phyloP scores from a whole-genome alignment of 2,888 invertebrate species.

The Ethmia dodecea region DNA sequence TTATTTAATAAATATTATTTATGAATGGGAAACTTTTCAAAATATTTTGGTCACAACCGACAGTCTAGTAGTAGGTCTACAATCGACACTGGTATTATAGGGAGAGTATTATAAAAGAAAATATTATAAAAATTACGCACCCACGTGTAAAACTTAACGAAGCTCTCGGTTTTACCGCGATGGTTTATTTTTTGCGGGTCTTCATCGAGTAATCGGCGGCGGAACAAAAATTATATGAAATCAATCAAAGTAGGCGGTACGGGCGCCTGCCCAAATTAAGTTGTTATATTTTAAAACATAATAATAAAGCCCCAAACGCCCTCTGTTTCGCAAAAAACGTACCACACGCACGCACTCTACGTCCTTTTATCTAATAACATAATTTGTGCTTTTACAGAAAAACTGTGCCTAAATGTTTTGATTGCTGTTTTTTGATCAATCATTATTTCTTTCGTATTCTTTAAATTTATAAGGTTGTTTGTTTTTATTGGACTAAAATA shows the following conservation, averaged over 20 bases:
- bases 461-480: conserved; percentile 12
- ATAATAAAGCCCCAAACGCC: conserved; percentile 57
- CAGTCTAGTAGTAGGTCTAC: neutral
- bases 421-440: conserved; percentile 25
- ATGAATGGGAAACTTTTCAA: neutral
- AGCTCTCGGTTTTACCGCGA: neutral
- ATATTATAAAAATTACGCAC: too few species aligned
- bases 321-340: conserved; percentile 59
- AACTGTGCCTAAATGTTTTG: conserved; percentile 23
- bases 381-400: conserved; percentile 49
- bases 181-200: conserved; percentile 48
- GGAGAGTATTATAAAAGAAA: too few species aligned
- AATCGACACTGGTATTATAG: too few species aligned
- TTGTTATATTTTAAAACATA: conserved; percentile 63
- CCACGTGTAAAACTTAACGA: neutral
- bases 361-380: conserved; percentile 56
- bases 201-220: conserved; percentile 46
- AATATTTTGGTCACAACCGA: too few species aligned
- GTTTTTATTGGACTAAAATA: conserved; percentile 10
- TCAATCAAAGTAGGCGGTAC: conserved; percentile 65
- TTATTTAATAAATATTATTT: neutral
- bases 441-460: conserved; percentile 31
- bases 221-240: conserved; percentile 68
- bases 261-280: conserved; percentile 71
- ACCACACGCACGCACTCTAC: conserved; percentile 62